phyloP scores from a whole-genome alignment of 2,797 vertebrate genomes.

The Pipistrellus nathusii region DNA sequence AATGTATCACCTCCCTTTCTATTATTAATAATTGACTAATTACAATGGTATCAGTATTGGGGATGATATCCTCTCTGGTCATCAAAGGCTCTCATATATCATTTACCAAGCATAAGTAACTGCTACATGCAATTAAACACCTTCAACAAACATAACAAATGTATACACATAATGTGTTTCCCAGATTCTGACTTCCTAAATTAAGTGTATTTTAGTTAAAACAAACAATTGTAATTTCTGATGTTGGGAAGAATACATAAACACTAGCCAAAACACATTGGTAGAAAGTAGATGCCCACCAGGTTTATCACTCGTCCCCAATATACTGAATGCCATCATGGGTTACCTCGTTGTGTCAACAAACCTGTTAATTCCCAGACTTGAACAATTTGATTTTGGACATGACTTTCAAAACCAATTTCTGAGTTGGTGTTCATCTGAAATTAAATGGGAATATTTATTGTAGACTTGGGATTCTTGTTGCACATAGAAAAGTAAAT shows the following conservation, averaged over 20 bases:
- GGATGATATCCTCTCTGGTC: not conserved
- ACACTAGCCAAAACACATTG: not conserved
- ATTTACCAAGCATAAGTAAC: not conserved
- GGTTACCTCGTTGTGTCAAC: not conserved
- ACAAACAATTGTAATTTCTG: not conserved
- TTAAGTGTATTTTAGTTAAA: not conserved
- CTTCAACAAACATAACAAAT: not conserved
- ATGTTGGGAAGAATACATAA: not conserved
- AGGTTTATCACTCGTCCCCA: not conserved
- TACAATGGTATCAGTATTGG: not conserved
- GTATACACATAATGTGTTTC: not conserved
- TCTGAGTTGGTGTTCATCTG: not conserved
- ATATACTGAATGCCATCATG: not conserved
- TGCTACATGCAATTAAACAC: not conserved
- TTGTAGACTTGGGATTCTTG: not conserved
- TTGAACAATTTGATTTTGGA: not conserved
- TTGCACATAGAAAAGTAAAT: not conserved
- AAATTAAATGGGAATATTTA: not conserved
- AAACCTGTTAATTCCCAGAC: not conserved
- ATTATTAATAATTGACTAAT: not conserved
- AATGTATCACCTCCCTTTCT: not conserved
- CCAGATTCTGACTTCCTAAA: not conserved
- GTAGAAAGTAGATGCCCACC: not conserved
- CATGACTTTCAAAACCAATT: conserved; percentile 11
- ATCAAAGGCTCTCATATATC: not conserved